Conservation (phyloP, 2,888 invertebrate species). For the Metellina segmentata region DNA sequence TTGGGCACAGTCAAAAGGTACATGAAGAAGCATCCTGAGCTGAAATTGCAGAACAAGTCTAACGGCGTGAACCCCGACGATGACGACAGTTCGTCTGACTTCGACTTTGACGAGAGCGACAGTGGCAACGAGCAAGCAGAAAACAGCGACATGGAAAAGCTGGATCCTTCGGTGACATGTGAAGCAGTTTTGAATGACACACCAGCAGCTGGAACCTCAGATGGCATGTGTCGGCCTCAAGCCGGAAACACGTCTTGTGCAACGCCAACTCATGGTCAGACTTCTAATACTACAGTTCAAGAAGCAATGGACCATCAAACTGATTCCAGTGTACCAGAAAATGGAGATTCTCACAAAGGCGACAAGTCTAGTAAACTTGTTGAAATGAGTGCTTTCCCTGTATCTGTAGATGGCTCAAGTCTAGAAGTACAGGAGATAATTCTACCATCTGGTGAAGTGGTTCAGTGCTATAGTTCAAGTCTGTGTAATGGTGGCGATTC, state of each 20-base stretch:
- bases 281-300: neutral
- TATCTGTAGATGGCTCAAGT: conserved; percentile 49
- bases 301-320: neutral
- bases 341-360: neutral
- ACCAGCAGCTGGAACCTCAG: neutral
- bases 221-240: neutral
- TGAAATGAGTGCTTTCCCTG: conserved; percentile 22
- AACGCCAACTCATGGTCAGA: too few relatives aligned
- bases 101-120: conserved; percentile 69
- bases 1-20: conserved; percentile 67
- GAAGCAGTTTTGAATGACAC: conserved; percentile 22
- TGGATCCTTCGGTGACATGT: conserved; percentile 6
- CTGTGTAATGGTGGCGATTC: conserved; percentile 39
- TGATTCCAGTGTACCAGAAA: neutral
- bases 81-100: conserved; percentile 69
- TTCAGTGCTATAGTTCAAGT: conserved; percentile 66
- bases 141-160: conserved; percentile 13
- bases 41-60: conserved; percentile 47
- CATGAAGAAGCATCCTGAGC: conserved; percentile 69
- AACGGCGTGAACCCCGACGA: conserved; percentile 23
- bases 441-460: conserved; percentile 66
- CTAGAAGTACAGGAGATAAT: conserved; percentile 64
- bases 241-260: too few relatives aligned
- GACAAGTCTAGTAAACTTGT: neutral
- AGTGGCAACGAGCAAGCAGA: conserved; percentile 29